Conservation (phyloP, 2,113 vertebrate species). For the Nothoprocta pentlandii region DNA sequence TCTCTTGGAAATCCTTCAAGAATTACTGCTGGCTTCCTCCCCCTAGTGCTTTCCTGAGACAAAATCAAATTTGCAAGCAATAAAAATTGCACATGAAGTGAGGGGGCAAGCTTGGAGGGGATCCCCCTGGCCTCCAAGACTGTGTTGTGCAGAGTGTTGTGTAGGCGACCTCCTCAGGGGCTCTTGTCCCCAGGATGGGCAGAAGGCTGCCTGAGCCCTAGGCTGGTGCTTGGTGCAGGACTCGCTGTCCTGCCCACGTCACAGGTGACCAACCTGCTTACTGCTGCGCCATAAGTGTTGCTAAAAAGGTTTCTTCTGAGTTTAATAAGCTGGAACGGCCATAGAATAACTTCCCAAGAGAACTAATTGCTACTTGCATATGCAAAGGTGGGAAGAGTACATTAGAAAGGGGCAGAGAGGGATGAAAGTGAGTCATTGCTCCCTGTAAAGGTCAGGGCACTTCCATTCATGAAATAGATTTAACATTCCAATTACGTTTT, state of each 20-base stretch:
- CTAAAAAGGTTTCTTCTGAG: conserved; percentile 11
- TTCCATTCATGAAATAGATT: conserved; percentile 56
- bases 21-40: neutral
- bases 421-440: conserved; percentile 58
- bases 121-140: neutral
- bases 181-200: neutral
- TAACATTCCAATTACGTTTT: conserved; percentile 65
- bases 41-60: neutral
- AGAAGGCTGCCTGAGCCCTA: neutral
- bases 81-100: neutral
- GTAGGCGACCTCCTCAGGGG: neutral
- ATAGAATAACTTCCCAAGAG: conserved; percentile 50
- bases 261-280: neutral
- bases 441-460: conserved; percentile 23
- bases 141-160: neutral
- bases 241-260: neutral
- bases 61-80: neutral
- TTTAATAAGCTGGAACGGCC: conserved; percentile 52
- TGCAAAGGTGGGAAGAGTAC: conserved; percentile 22
- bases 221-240: neutral
- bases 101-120: neutral
- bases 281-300: neutral
- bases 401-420: conserved; percentile 45
- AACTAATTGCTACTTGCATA: conserved; percentile 48
- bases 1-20: neutral